These are phyloP conservation scores for Trachops cirrhosus DNA, from an alignment of 2,797 vertebrate genomes.

Conservation along the genomic window DNA sequence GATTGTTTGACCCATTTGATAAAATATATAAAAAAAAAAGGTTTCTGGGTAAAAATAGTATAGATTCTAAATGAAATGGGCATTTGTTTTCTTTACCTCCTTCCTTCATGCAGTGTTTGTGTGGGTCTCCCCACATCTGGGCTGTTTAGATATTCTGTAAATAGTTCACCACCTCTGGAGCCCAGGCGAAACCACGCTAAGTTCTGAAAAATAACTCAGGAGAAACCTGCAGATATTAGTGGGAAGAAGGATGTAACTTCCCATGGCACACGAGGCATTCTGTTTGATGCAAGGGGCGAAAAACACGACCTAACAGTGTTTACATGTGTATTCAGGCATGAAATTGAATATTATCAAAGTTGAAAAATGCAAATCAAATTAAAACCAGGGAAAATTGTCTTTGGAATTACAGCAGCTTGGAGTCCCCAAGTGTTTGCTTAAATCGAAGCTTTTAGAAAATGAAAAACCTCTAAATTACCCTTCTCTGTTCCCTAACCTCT, in stretches of 20 bases:
- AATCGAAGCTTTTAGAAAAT: slow-evolving; percentile 42
- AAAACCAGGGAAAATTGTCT: slow-evolving; percentile 55
- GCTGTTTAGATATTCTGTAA: not conserved
- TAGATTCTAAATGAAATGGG: not conserved
- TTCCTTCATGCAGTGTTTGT: not conserved
- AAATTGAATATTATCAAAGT: slow-evolving; percentile 78
- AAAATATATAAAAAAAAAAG: not conserved
- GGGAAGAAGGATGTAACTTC: not conserved
- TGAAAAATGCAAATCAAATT: slow-evolving; percentile 73
- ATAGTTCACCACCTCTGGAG: not conserved
- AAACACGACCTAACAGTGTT: slow-evolving; percentile 44
- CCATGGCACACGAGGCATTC: not conserved
- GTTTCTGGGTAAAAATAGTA: not conserved
- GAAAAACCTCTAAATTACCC: slow-evolving; percentile 27
- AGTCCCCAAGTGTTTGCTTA: slow-evolving; percentile 50
- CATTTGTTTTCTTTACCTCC: not conserved
- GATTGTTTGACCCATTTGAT: not conserved
- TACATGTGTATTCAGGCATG: slow-evolving; percentile 74
- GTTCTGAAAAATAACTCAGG: slow-evolving; percentile 28
- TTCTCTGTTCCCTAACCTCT: not conserved
- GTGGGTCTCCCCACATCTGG: not conserved
- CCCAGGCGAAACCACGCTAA: not conserved
- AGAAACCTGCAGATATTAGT: not conserved
- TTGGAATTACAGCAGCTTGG: slow-evolving; percentile 50
- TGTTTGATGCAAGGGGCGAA: slow-evolving; percentile 46